Evolutionary conservation across 2,888 invertebrate genomes (phyloP).

Genomic region (Synanthedon tipuliformis): DNA sequence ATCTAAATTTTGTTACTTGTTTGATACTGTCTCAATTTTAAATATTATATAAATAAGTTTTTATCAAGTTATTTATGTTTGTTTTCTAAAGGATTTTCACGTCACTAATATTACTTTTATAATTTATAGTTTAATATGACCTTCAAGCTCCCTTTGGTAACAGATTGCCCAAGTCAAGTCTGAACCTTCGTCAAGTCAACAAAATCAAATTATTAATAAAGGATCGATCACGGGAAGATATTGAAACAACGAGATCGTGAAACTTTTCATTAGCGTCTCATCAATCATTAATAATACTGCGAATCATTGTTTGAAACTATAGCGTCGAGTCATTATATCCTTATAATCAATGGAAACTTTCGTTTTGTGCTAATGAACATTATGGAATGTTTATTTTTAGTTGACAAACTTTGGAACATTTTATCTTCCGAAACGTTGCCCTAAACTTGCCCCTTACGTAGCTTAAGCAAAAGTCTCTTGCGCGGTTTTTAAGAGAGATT

Average conservation of each 20-base stretch:
- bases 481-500: too few relatives aligned
- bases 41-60: too few relatives aligned
- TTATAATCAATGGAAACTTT: not conserved
- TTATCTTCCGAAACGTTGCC: too few relatives aligned
- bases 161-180: slow-evolving; percentile 1
- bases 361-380: slow-evolving; percentile 5
- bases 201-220: slow-evolving; percentile 9
- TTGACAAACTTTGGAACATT: slow-evolving; percentile 2
- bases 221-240: slow-evolving; percentile 10
- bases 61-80: too few relatives aligned
- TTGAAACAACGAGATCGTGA: slow-evolving; percentile 9
- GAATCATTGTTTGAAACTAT: slow-evolving; percentile 15
- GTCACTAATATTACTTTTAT: too few relatives aligned
- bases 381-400: slow-evolving; percentile 3
- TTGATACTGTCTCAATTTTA: too few relatives aligned
- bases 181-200: slow-evolving; percentile 2
- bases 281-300: slow-evolving; percentile 15
- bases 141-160: not conserved
- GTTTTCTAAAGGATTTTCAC: too few relatives aligned
- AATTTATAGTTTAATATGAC: not conserved
- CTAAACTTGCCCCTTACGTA: too few relatives aligned
- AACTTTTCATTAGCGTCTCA: slow-evolving; percentile 11
- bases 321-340: not conserved
- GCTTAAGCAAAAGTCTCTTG: too few relatives aligned
- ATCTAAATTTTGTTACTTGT: too few relatives aligned